Base-by-base conservation (phyloP, 1,140 invertebrate species). In the Tetragnatha versicolor region DNA sequence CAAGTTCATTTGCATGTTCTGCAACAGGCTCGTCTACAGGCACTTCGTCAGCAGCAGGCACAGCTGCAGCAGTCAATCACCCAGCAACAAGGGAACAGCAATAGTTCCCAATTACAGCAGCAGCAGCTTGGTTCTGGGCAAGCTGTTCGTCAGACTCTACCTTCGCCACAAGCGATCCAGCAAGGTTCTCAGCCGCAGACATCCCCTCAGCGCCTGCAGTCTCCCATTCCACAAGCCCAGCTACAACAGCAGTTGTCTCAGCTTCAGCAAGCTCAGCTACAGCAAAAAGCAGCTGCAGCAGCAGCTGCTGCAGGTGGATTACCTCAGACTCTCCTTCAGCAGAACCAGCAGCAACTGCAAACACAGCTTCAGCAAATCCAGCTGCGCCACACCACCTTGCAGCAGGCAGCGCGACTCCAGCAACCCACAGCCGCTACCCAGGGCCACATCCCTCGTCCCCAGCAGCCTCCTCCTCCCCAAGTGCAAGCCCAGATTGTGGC, bases 1-100 rank as follows among this genome's bases (percentile, higher is more conserved):
- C 77, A 76, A 60, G 70, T 80, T 42, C 78, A 81, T 3, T 31
- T 80, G 25, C 80, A 81, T 63, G 69, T 75, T 31, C 42, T 79
- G 22, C 66, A 63, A 35, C 66, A 72, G 31, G 73, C 81, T 55
- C 51, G 61, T 9, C 20, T 81, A 33, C 80, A 80, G 29, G 66
- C 65, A 47, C 31, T 80, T 33, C 78, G 80, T 9, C 68, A 68
- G 14, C 80, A 81, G 33, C 80, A 81, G 63, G 69, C 61, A 17
- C 73, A 79, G 25, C 29, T 66, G 6, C 66, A 72, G 17, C 63
- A 79, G 39, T 69, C 76, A 45, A 69, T 68, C n/a, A 60, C 76
- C 10, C 76, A 79, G 69, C 53, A 39, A 39, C 33, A 37, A 31
- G n/a, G 3, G 7, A 77, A 42, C 31, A 66, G 17, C 33, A 73